Conservation (phyloP, 1,140 invertebrate species). For the Neuroterus valhalla region DNA sequence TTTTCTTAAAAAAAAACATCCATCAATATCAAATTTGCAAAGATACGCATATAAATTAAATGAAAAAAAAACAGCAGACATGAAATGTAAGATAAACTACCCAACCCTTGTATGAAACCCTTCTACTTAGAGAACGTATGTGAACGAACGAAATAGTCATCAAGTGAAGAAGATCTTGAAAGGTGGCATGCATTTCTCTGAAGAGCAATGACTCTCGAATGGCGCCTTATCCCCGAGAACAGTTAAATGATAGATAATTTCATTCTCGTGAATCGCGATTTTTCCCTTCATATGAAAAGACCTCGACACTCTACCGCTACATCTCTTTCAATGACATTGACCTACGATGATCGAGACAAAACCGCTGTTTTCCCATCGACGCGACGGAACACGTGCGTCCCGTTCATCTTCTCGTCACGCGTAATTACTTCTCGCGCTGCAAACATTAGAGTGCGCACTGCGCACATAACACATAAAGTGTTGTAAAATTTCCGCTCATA, state of each 20-base stretch:
- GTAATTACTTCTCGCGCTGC: constrained; percentile 6
- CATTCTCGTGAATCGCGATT: constrained; percentile 26
- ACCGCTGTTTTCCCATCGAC: constrained; percentile 30
- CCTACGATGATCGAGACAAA: constrained; percentile 22
- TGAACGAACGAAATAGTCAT: constrained; percentile 18
- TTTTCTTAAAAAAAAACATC: too few species aligned
- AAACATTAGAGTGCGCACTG: background rate
- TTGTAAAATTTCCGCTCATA: too few species aligned
- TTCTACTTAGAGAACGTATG: background rate
- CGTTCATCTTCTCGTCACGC: constrained; percentile 18
- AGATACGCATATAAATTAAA: too few species aligned
- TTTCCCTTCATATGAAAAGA: constrained; percentile 13
- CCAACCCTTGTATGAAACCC: background rate
- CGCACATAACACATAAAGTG: background rate
- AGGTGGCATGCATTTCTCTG: constrained; percentile 24
- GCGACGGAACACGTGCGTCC: constrained; percentile 21
- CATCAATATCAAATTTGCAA: too few species aligned
- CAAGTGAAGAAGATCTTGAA: constrained; percentile 18
- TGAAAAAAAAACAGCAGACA: background rate
- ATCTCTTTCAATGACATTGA: constrained; percentile 27
- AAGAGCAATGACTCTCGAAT: constrained; percentile 23
- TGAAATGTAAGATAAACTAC: background rate
- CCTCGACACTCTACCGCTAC: background rate
- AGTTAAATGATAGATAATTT: constrained; percentile 29
- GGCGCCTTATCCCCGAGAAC: background rate